These are phyloP conservation scores for Spodoptera exigua DNA, from an alignment of 2,888 invertebrate species.

Conservation along the genomic window DNA sequence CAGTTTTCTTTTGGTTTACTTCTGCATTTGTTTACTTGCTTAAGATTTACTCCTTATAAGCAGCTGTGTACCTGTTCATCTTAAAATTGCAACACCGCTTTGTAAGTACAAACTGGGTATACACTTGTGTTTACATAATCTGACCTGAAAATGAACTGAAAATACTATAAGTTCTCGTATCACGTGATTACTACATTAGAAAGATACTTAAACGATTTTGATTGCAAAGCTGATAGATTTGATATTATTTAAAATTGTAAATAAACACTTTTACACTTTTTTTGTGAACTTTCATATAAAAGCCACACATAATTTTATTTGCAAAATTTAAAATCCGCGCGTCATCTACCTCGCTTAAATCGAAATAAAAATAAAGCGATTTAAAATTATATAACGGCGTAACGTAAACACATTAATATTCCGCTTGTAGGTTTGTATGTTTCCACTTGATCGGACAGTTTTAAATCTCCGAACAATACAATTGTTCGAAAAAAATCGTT, in stretches of 20 bases:
- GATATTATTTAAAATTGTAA: no score
- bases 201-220: no score
- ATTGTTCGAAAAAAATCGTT: conserved; percentile 22
- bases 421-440: conserved; percentile 11
- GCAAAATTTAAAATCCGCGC: no score
- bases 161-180: not conserved
- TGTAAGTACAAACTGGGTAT: not conserved
- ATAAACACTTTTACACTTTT: no score
- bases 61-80: no score
- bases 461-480: conserved; percentile 26
- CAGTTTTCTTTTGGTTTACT: conserved; percentile 16
- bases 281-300: no score
- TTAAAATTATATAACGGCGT: conserved; percentile 36
- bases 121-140: not conserved
- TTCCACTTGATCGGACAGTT: conserved; percentile 30
- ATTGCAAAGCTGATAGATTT: no score
- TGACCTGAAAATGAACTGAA: not conserved
- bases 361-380: conserved; percentile 20
- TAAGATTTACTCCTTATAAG: no score
- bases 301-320: no score
- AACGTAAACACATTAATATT: conserved; percentile 40
- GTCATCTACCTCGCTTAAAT: conserved; percentile 5
- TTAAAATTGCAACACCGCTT: no score
- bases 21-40: no score
- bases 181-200: not conserved